These are phyloP conservation scores for Gobio gobio DNA, from an alignment of 2,113 vertebrate species.

Conservation along the genomic window DNA sequence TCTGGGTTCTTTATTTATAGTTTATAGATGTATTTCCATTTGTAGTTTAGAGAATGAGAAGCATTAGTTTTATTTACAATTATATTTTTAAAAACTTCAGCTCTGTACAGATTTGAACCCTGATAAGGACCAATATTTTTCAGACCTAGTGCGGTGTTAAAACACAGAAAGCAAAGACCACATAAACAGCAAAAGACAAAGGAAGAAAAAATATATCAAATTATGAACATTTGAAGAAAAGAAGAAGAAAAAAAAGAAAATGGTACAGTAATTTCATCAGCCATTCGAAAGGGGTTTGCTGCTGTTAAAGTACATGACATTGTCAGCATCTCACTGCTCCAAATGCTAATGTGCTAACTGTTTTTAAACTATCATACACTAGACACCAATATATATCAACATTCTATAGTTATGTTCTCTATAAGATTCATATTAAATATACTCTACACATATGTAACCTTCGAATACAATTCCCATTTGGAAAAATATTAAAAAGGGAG, in stretches of 20 bases:
- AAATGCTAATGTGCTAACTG: conserved; percentile 88
- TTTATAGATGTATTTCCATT: conserved; percentile 93
- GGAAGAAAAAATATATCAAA: conserved; percentile 79
- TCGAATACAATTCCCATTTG: conserved; percentile 89
- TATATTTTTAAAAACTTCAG: conserved; percentile 86
- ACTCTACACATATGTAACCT: conserved; percentile 95
- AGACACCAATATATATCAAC: conserved; percentile 91
- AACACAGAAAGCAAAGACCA: conserved; percentile 83
- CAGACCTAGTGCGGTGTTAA: conserved; percentile 88
- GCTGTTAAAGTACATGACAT: conserved; percentile 81
- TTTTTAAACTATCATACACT: conserved; percentile 87
- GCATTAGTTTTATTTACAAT: conserved; percentile 98
- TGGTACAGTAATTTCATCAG: conserved; percentile 74
- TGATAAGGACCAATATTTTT: conserved; percentile 91
- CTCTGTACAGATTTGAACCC: conserved; percentile 97
- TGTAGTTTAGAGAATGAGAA: conserved; percentile 89
- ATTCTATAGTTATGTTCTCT: conserved; percentile 92
- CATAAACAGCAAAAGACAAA: conserved; percentile 78
- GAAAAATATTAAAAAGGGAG: conserved; percentile 92
- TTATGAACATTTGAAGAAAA: conserved; percentile 81
- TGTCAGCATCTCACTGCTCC: conserved; percentile 83
- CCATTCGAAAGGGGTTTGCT: conserved; percentile 74
- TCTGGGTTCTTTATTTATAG: conserved; percentile 83
- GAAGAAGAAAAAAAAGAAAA: conserved; percentile 64
- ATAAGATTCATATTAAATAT: conserved; percentile 99